Base-by-base conservation (phyloP, 2,797 vertebrate species). In the Falco cherrug region DNA sequence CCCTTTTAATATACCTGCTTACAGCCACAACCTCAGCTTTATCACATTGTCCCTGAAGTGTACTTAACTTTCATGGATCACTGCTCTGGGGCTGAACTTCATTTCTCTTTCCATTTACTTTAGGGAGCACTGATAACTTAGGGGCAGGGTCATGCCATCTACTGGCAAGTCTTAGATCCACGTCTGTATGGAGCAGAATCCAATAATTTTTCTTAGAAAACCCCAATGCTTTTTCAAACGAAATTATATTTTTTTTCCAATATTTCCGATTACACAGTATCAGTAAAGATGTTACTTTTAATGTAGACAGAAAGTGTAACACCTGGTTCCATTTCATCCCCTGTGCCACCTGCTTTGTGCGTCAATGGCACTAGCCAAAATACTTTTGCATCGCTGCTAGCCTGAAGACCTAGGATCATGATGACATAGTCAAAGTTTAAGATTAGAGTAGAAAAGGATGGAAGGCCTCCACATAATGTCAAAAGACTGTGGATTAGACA, bases 61-160 rank as follows among this genome's bases (percentile, higher is more conserved):
- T 83, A 89, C 39, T 97, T 91, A 93, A 95, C 80, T 95, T 93
- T 89, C 80, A 96, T 16, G 82, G 91, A 93, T 95, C 90, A 90
- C 28, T 3, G 9, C 83, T 93, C 54, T 80, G 57, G 56, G 74
- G 60, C 19, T 89, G 71, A 80, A 84, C 71, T 90, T 79, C 60
- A 81, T 91, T 95, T 93, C 78, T 88, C 48, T 83, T 89, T 96
- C 79, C 71, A 85, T 78, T 83, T 92, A 75, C 76, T 67, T 77
- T 39, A 84, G 78, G 50, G 74, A 96, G 47, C 28, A 80, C 37
- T 63, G 88, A 87, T 70, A 83, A 91, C 35, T 87, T 35, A 89
- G 67, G 43, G 64, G 45, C 48, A 91, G 80, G 84, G 68, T 84
- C 68, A 81, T 67, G 50, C 16, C 77, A 87, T 61, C 65, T 94